Evolutionary conservation across 2,888 invertebrate species (phyloP), one percentile per base, ranked within the genome.

Genomic region (Drosophila cognata): DNA sequence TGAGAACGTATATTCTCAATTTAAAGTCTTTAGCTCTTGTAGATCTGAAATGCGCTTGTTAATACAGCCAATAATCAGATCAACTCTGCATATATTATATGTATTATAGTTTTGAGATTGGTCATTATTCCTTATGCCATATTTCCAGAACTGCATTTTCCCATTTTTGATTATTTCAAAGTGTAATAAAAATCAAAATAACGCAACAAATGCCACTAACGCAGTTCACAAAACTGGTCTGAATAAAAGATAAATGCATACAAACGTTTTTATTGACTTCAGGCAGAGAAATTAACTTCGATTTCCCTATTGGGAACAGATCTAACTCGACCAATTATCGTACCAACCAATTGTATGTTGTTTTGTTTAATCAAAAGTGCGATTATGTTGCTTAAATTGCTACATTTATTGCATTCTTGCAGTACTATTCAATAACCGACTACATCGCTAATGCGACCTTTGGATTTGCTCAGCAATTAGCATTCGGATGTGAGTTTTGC

Each of bases 331-430:
- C 6, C n/a, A 13, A n/a, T 18, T n/a, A 29, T 52, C 33, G 46
- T 4, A 48, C 21, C 13, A 46, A 4, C n/a, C 4, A 28, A 25
- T 13, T 25, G 31, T 28, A n/a, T 50, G 36, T 41, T 28, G 18
- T 29, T 31, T 50, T 21, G 25, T 29, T 41, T 0, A 62, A 46
- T 29, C 1, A 36, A 52, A 66, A 16, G n/a, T 28, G n/a, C 28
- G 28, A n/a, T 61, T n/a, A 2, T 55, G 43, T 53, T 29, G 58
- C 7, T 63, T 68, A 63, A 55, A 65, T 60, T 73, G 75, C 67
- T 85, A 82, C 70, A 82, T 75, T 90, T 88, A 84, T 90, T 89
- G 74, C 67, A 70, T 66, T 69, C 64, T 31, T 61, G 58, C 38
- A 56, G 43, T 71, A 70, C 77, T 67, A 60, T 57, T 56, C 35